Evolutionary conservation across 2,797 vertebrate genomes (phyloP), one percentile per base, ranked within the genome.

Genomic region (Lagorchestes hirsutus): DNA sequence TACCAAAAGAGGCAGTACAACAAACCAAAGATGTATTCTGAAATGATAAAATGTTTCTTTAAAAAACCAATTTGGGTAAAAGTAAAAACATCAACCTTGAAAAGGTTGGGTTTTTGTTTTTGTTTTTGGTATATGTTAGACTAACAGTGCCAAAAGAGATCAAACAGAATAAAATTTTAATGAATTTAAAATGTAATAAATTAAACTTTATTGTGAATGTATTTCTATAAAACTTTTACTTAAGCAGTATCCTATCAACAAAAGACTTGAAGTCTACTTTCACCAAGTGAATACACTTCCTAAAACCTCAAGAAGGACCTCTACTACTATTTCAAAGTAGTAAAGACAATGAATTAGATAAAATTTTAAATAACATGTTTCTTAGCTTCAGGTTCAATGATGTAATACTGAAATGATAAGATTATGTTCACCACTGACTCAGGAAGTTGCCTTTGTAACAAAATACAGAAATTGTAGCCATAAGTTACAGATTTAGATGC

Each of bases 381-480:
- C 94, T 97, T 95, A 95, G 91, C 91, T 97, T 96, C 87, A 96
- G 92, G 93, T 92, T 95, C 94, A 95, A 95, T 96, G 93, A 34
- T 74, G 94, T 92, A 93, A 96, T 67, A 94, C 12, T 62, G 59
- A 96, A 96, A 95, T 96, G 93, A 98, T 82, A 97, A 92, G 97
- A 67, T 11, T 55, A 92, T 91, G n/a, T 46, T 55, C 29, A 93
- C 55, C 54, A 94, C 82, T 67, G 67, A 29, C 46, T 55, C 90
- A 82, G n/a, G 92, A 0, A 93, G 55, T 46, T 28, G 94, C 91
- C n/a, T 93, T 59, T 29, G 54, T 4, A 94, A 96, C 18, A 96
- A n/a, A 96, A 96, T 93, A 24, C 91, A 29, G 50, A 97, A 96
- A 94, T 90, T 5, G 57, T 67, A 3, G 93, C 0, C 82, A 92